phyloP scores from a whole-genome alignment of 2,113 vertebrate genomes.

The Calyptomena viridis region DNA sequence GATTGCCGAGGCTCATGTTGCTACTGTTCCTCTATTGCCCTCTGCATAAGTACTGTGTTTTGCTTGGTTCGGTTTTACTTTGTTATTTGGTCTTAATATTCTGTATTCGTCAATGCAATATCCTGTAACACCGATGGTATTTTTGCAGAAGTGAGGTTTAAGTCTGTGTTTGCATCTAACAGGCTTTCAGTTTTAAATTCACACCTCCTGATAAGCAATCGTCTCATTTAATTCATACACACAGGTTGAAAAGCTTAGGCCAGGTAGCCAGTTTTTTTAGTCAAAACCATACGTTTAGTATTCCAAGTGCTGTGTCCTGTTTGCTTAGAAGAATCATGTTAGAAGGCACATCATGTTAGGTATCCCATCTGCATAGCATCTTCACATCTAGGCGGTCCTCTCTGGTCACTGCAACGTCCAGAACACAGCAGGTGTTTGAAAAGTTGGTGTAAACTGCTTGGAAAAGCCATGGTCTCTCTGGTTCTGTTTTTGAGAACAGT shows the following conservation, averaged over 20 bases:
- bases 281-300: neutral
- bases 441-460: neutral
- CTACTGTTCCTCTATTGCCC: neutral
- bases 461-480: accelerated
- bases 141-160: neutral
- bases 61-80: neutral
- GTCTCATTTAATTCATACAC: neutral
- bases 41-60: neutral
- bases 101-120: neutral
- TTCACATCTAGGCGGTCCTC: neutral
- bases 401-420: neutral
- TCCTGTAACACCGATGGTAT: neutral
- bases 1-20: neutral
- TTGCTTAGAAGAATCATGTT: neutral
- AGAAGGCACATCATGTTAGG: neutral
- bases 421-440: neutral
- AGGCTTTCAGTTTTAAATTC: neutral
- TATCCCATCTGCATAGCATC: accelerated
- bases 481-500: accelerated
- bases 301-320: neutral
- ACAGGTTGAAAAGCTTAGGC: neutral
- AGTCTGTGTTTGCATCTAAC: neutral
- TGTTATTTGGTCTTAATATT: neutral
- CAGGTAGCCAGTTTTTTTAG: neutral
- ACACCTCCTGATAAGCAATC: neutral